Evolutionary conservation across 2,113 vertebrate genomes (phyloP).

Genomic region (Petrocephalus zakoni): DNA sequence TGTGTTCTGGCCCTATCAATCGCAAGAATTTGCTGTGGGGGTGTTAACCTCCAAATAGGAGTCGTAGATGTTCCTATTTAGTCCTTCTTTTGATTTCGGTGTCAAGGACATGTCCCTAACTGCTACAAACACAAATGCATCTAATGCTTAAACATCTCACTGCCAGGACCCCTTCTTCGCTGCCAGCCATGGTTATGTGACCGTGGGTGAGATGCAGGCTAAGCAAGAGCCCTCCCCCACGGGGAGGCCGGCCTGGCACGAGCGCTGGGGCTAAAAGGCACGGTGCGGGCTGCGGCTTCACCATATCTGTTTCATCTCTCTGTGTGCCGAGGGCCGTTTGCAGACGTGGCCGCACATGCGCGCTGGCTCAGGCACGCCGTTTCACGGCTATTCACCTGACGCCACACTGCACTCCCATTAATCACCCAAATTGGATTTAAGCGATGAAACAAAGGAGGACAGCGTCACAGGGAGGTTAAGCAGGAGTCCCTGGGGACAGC

Average conservation of each 20-base stretch:
- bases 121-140: not conserved
- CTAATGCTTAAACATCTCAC: not conserved
- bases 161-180: not conserved
- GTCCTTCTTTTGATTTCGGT: not conserved
- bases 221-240: not conserved
- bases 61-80: not conserved
- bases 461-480: conserved; percentile 53
- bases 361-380: not conserved
- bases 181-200: conserved; percentile 1
- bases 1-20: not conserved
- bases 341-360: not conserved
- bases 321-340: not conserved
- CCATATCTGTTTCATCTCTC: not conserved
- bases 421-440: conserved; percentile 60
- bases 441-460: conserved; percentile 42
- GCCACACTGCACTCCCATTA: conserved; percentile 17
- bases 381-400: not conserved
- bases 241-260: not conserved
- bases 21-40: not conserved
- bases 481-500: conserved; percentile 54
- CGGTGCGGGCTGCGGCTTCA: not conserved
- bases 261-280: not conserved
- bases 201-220: not conserved
- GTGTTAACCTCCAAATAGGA: not conserved
- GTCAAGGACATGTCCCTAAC: not conserved